These are phyloP conservation scores for Agrotis exclamationis DNA, from an alignment of 2,888 invertebrate genomes.

Conservation along the genomic window DNA sequence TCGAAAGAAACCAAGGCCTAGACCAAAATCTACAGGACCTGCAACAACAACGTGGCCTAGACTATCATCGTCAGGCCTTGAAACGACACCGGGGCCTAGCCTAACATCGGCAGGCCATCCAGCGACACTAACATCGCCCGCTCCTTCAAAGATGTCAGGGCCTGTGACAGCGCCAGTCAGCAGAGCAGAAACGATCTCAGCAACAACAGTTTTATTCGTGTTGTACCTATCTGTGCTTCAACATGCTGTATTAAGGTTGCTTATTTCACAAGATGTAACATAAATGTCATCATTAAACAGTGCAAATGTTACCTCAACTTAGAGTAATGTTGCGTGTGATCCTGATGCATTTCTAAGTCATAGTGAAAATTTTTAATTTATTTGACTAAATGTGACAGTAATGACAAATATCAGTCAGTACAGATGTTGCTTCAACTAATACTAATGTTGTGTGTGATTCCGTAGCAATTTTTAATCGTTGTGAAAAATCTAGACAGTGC, in stretches of 20 bases:
- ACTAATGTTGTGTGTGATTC: not conserved
- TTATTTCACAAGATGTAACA: not conserved
- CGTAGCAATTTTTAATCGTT: too few species aligned
- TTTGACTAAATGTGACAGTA: too few species aligned
- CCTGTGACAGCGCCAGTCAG: not conserved
- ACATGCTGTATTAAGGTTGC: not conserved
- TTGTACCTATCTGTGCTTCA: not conserved
- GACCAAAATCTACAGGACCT: not conserved
- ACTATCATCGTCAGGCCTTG: too few species aligned
- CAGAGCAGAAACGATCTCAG: constrained; percentile 1
- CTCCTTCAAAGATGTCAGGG: not conserved
- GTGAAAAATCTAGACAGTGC: not conserved
- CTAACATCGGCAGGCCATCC: not conserved
- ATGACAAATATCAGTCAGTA: too few species aligned
- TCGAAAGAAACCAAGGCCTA: not conserved
- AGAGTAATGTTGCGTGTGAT: not conserved
- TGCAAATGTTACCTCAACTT: not conserved
- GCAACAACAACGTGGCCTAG: not conserved
- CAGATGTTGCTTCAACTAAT: not conserved
- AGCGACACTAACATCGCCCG: not conserved
- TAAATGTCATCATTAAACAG: not conserved
- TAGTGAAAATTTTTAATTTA: too few species aligned
- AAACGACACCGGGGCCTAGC: not conserved
- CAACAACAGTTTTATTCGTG: not conserved
- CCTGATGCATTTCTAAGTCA: too few species aligned